Evolutionary conservation across 2,888 invertebrate genomes (phyloP), one percentile per base, ranked within the genome.

Genomic region (Ariolimax columbianus): DNA sequence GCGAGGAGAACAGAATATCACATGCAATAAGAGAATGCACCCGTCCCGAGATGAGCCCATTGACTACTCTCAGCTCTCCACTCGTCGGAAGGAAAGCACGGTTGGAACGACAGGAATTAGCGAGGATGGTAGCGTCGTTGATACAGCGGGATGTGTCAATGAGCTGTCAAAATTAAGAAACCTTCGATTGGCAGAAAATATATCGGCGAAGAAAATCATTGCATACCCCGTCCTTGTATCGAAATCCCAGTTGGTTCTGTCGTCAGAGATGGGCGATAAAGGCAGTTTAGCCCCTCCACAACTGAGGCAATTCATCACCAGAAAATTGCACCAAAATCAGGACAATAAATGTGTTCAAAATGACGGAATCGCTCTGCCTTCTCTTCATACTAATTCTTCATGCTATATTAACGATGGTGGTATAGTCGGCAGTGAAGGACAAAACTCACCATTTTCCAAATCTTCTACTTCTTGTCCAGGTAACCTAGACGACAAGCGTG

Each of bases 181-280:
- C n/a, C 30, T 6, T 30, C n/a, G n/a, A n/a, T n/a, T n/a, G n/a
- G n/a, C n/a, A n/a, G n/a, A n/a, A n/a, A n/a, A n/a, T n/a, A n/a
- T n/a, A n/a, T n/a, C 75, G 1, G 17, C 33, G 0, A 47, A 43
- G 51, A 66, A 26, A 26, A 36, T 43, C 2, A 43, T n/a, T 14
- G 43, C 47, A 26, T 6, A 47, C 23, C 66, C 68, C 6, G 70
- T 33, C 11, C 30, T 36, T 17, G 26, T 33, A 1, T 38, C 68
- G 23, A 77, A 83, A 33, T 83, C 70, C 33, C 78, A 83, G 40
- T 83, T 83, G 38, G 78, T 83, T 55, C 78, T 83, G 3, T 83
- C 83, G 23, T 78, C 83, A 1, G 72, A 77, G 30, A 83, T 83
- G 83, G 83, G 78, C 59, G 40, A 72, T 17, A 78, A 83, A 33